These are phyloP conservation scores for Diabrotica balteata DNA, from an alignment of 2,888 invertebrate species.

Conservation along the genomic window DNA sequence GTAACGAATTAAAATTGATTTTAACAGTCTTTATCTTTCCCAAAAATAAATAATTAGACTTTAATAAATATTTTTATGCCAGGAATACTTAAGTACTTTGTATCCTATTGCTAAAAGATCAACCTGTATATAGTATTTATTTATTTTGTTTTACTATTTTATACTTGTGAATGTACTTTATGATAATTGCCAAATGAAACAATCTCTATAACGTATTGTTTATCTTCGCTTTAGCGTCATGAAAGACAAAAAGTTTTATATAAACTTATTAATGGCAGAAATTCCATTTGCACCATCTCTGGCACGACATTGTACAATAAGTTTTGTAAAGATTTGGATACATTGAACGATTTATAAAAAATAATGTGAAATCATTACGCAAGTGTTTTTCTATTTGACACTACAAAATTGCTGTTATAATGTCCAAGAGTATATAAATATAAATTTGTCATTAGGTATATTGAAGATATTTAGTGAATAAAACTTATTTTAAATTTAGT, in stretches of 20 bases:
- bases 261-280: constrained; percentile 4
- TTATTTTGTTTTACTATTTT: no score
- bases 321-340: constrained; percentile 21
- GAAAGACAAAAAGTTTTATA: not conserved
- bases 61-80: no score
- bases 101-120: no score
- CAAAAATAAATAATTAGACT: no score
- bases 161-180: no score
- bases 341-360: constrained; percentile 16
- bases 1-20: no score
- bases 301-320: constrained; percentile 8
- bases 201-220: no score
- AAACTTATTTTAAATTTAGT: constrained; percentile 32
- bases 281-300: constrained; percentile 1
- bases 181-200: no score
- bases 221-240: no score
- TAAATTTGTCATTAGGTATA: constrained; percentile 35
- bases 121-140: no score
- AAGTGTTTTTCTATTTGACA: constrained; percentile 20
- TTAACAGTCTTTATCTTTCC: no score
- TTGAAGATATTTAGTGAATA: constrained; percentile 33
- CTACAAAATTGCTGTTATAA: constrained; percentile 32
- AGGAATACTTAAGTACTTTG: no score
- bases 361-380: constrained; percentile 8
- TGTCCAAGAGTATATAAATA: constrained; percentile 34